These are phyloP conservation scores for Desoria tigrina DNA, from an alignment of 2,888 invertebrate genomes.

Conservation along the genomic window DNA sequence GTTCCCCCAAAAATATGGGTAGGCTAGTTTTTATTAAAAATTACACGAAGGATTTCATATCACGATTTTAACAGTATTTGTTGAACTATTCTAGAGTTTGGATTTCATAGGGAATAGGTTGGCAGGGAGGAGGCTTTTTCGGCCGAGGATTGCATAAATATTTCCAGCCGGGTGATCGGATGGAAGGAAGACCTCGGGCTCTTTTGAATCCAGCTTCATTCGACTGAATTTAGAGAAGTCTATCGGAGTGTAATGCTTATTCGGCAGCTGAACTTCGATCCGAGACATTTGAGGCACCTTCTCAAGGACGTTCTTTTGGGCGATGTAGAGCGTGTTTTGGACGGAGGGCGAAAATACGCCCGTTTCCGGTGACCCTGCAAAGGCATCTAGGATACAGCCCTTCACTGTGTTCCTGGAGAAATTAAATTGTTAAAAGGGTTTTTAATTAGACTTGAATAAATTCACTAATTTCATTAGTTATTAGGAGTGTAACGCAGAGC, in stretches of 20 bases:
- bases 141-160: constrained; percentile 71
- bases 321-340: constrained; percentile 74
- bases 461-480: too few species aligned
- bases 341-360: constrained; percentile 77
- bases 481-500: too few species aligned
- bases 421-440: too few species aligned
- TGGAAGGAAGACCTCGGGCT: constrained; percentile 71
- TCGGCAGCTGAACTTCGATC: constrained; percentile 62
- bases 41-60: too few species aligned
- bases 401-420: constrained; percentile 63
- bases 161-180: constrained; percentile 77
- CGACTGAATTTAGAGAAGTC: constrained; percentile 71
- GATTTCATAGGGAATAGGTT: constrained; percentile 19
- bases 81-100: constrained; percentile 11
- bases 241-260: constrained; percentile 76
- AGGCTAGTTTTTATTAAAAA: too few species aligned
- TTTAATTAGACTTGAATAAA: too few species aligned
- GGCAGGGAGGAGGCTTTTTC: constrained; percentile 57
- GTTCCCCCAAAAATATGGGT: too few species aligned
- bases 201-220: constrained; percentile 58
- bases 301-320: constrained; percentile 69
- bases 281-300: constrained; percentile 67
- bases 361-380: constrained; percentile 62
- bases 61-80: too few species aligned
- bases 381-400: constrained; percentile 70